Conservation (phyloP, 2,797 vertebrate genomes). For the Phaenicophaeus curvirostris region DNA sequence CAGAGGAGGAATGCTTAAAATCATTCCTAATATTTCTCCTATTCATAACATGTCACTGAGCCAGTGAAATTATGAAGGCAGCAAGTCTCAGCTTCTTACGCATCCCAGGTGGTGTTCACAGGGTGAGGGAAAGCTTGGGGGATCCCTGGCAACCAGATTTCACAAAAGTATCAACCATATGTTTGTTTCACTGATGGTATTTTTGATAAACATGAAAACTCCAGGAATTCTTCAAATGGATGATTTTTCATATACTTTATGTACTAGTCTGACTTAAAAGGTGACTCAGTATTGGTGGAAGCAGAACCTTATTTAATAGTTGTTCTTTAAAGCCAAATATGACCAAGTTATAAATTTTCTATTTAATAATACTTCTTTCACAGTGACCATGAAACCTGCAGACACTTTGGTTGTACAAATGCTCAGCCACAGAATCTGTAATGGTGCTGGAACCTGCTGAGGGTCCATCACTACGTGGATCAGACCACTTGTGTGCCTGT, state of each 20-base stretch:
- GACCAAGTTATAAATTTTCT: background rate
- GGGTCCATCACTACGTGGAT: background rate
- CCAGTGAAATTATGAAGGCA: conserved; percentile 39
- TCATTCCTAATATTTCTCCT: conserved; percentile 80
- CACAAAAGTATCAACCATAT: background rate
- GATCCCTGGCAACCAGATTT: background rate
- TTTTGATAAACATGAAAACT: background rate
- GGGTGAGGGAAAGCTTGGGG: background rate
- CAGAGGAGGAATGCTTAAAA: conserved; percentile 84
- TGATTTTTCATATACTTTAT: background rate
- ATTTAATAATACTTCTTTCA: background rate
- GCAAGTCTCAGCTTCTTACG: conserved; percentile 56
- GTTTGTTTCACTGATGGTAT: background rate
- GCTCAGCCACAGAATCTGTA: background rate
- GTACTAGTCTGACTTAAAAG: background rate
- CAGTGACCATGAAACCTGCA: background rate
- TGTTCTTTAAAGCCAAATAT: background rate
- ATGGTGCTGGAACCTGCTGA: background rate
- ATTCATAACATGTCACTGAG: conserved; percentile 75
- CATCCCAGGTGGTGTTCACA: conserved; percentile 20
- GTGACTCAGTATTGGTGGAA: background rate
- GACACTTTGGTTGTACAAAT: background rate
- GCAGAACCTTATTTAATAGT: background rate
- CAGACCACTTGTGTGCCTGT: background rate
- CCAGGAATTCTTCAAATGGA: background rate